Conservation (phyloP, 1,140 invertebrate species). For the Branchinecta lynchi region DNA sequence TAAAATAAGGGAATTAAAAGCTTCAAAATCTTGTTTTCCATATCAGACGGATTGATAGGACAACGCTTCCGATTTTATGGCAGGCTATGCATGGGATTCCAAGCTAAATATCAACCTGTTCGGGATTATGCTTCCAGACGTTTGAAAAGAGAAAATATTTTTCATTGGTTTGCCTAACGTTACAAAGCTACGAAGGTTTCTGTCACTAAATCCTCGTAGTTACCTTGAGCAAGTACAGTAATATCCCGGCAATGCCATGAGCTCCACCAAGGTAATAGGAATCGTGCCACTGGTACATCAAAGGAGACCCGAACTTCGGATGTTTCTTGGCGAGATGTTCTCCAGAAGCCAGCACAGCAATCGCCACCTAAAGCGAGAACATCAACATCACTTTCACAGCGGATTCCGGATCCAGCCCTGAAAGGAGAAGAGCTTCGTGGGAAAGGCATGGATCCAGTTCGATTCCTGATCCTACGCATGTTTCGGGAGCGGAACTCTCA, state of each 20-base stretch:
- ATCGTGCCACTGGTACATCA: conserved; percentile 77
- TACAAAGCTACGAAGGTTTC: conserved; percentile 14
- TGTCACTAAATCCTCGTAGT: not conserved
- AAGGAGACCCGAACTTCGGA: conserved; percentile 33
- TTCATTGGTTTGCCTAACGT: not conserved
- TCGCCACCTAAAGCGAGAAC: conserved; percentile 41
- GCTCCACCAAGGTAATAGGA: conserved; percentile 71
- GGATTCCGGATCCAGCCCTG: too few species aligned
- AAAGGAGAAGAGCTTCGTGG: too few species aligned
- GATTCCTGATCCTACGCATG: too few species aligned
- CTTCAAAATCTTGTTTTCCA: too few species aligned
- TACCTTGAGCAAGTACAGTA: conserved; percentile 62
- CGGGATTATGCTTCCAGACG: conserved; percentile 14
- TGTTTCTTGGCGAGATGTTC: conserved; percentile 37
- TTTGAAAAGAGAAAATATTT: conserved; percentile 14
- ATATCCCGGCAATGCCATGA: conserved; percentile 70
- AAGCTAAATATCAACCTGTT: not conserved
- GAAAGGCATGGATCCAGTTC: too few species aligned
- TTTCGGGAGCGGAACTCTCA: too few species aligned
- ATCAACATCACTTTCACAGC: conserved; percentile 30
- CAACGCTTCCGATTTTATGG: too few species aligned
- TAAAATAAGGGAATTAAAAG: too few species aligned
- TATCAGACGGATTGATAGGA: too few species aligned
- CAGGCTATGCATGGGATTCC: too few species aligned
- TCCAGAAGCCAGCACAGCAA: conserved; percentile 48